Evolutionary conservation across 2,797 vertebrate genomes (phyloP).

Genomic region (Zenarchopterus dispar): DNA sequence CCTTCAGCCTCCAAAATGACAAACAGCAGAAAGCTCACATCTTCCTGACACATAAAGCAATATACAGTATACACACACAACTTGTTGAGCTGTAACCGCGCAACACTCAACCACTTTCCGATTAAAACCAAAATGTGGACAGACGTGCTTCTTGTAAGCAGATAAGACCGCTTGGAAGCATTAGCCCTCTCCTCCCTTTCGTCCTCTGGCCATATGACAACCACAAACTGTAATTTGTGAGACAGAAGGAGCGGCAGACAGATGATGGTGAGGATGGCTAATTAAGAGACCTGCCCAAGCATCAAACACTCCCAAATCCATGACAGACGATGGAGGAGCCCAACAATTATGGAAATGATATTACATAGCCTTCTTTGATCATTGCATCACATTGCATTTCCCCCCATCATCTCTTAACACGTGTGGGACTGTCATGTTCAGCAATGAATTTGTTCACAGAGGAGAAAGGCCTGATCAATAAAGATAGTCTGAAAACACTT

Average conservation of each 20-base stretch:
- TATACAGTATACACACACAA: slow-evolving; percentile 9
- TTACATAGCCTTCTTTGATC: slow-evolving; percentile 83
- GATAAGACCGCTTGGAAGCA: slow-evolving; percentile 52
- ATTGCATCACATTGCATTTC: slow-evolving; percentile 85
- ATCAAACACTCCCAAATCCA: slow-evolving; percentile 79
- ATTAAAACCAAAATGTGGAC: slow-evolving; percentile 51
- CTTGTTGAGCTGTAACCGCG: slow-evolving; percentile 43
- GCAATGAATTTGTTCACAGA: slow-evolving; percentile 76
- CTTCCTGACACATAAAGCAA: slow-evolving; percentile 10
- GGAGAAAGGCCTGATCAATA: slow-evolving; percentile 78
- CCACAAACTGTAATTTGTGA: slow-evolving; percentile 72
- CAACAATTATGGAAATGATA: slow-evolving; percentile 84
- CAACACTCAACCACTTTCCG: slow-evolving; percentile 3
- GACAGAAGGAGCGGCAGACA: slow-evolving; percentile 73
- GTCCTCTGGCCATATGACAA: slow-evolving; percentile 60
- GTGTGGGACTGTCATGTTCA: slow-evolving; percentile 75
- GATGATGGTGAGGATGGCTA: slow-evolving; percentile 78
- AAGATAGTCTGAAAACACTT: slow-evolving; percentile 74
- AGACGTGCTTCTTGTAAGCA: slow-evolving; percentile 46
- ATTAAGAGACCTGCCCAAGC: slow-evolving; percentile 84
- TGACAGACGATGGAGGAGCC: slow-evolving; percentile 76
- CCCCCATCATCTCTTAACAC: slow-evolving; percentile 72
- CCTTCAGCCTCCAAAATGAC: slow-evolving; percentile 54
- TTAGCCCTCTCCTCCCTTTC: slow-evolving; percentile 27
- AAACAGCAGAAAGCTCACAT: slow-evolving; percentile 23